These are phyloP conservation scores for Enteromius unitaeniatus DNA, from an alignment of 2,797 vertebrate species.

Conservation along the genomic window DNA sequence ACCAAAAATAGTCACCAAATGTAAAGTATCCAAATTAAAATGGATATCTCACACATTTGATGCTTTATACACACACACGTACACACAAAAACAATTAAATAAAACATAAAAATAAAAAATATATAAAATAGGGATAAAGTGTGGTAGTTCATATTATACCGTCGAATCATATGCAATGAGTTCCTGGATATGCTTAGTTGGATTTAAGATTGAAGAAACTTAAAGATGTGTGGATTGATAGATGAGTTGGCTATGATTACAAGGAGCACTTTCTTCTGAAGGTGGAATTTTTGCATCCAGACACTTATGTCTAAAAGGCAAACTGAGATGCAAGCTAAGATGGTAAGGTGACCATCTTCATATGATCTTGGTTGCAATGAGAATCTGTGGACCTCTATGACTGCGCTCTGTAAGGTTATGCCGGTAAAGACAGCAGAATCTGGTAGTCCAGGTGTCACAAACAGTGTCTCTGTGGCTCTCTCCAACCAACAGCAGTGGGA, in stretches of 20 bases:
- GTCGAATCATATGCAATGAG: neutral
- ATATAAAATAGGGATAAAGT: no score
- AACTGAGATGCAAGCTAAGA: no score
- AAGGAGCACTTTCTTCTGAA: neutral
- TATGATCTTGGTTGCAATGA: no score
- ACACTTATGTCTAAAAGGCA: neutral
- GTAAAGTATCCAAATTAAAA: neutral
- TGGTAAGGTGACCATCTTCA: no score
- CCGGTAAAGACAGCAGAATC: no score
- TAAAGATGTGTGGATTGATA: neutral
- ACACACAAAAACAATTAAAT: neutral
- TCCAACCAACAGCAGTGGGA: no score
- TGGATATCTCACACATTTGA: neutral
- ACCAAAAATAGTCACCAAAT: neutral
- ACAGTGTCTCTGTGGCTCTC: no score
- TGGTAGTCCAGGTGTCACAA: no score
- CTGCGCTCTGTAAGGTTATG: no score
- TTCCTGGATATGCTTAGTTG: neutral
- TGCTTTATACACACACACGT: neutral
- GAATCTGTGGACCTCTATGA: no score
- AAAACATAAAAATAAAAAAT: no score
- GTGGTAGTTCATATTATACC: no score
- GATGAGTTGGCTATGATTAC: neutral
- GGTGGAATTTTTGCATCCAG: neutral
- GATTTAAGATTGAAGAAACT: neutral